phyloP scores from a whole-genome alignment of 2,113 vertebrate species.

The Oreochromis aureus region DNA sequence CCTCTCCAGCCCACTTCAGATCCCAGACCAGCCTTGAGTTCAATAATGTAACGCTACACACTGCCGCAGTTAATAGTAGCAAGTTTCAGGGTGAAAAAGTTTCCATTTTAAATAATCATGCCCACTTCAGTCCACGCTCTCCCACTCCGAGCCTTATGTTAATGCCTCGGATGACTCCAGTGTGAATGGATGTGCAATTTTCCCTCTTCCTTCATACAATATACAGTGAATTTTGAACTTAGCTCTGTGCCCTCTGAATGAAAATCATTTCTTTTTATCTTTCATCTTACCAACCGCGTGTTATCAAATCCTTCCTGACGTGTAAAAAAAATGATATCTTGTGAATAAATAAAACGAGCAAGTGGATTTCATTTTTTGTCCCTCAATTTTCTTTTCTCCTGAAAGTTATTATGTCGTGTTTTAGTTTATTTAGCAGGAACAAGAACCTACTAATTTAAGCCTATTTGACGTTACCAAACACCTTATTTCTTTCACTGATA shows the following conservation, averaged over 20 bases:
- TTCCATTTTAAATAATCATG: constrained; percentile 57
- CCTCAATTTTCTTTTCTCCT: background rate
- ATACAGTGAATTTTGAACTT: constrained; percentile 18
- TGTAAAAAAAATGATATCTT: background rate
- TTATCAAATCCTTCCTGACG: background rate
- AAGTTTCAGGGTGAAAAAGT: constrained; percentile 42
- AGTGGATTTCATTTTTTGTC: background rate
- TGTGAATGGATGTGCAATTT: constrained; percentile 7
- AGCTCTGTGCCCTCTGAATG: background rate
- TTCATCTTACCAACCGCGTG: background rate
- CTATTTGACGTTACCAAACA: background rate
- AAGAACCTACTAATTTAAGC: background rate
- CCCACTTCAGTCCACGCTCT: constrained; percentile 14
- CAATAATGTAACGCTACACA: constrained; percentile 55
- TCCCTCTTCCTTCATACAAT: constrained; percentile 16
- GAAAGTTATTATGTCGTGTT: background rate
- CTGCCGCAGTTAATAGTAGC: constrained; percentile 38
- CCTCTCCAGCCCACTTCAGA: constrained; percentile 27
- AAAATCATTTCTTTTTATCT: background rate
- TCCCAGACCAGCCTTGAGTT: constrained; percentile 21
- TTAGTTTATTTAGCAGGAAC: background rate
- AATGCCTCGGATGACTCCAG: constrained; percentile 3
- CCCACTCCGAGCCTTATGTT: constrained; percentile 9
- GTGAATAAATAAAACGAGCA: background rate
- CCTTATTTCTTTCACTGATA: background rate